Base-by-base conservation (phyloP, 2,888 invertebrate species). In the Onchidella celtica region DNA sequence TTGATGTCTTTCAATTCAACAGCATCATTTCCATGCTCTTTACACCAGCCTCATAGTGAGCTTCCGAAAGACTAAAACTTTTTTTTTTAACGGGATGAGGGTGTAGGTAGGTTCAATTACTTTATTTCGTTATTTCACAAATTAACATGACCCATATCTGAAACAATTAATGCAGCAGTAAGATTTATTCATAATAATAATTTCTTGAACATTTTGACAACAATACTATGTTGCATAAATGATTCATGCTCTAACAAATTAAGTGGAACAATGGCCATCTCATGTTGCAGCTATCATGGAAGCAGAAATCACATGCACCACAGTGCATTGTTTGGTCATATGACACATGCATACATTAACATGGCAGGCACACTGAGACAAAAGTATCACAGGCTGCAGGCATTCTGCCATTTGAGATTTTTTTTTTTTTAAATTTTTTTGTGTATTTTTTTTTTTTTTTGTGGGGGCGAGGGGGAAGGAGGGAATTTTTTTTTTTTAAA, bases 381-480 rank as follows among this genome's bases (percentile, higher is more conserved):
- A 9, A n/a, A 14, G n/a, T 81, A 81, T 81, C 81, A 81, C 81
- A 81, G 81, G 61, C 61, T 66, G 47, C 38, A 75, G 81, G 69
- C 32, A 61, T 66, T 55, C 57, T 74, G 74, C 69, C 74, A 68
- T 40, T 38, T 68, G 68, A 81, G 69, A 66, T 11, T 47, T 47
- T 47, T n/a, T n/a, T n/a, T n/a, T n/a, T n/a, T n/a, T n/a, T n/a
- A n/a, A n/a, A n/a, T n/a, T n/a, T 74, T 65, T 73, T 29, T 61
- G 63, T 27, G 65, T 40, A 36, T 81, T 78, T 32, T 57, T 59
- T 59, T 78, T 72, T 73, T 74, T 74, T 74, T 34, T 72, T n/a
- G n/a, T n/a, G n/a, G n/a, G n/a, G n/a, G n/a, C n/a, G n/a, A n/a
- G n/a, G n/a, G n/a, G n/a, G n/a, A n/a, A n/a, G n/a, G n/a, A n/a